Base-by-base conservation (phyloP, 2,113 vertebrate genomes). In the Chinchilla lanigera region DNA sequence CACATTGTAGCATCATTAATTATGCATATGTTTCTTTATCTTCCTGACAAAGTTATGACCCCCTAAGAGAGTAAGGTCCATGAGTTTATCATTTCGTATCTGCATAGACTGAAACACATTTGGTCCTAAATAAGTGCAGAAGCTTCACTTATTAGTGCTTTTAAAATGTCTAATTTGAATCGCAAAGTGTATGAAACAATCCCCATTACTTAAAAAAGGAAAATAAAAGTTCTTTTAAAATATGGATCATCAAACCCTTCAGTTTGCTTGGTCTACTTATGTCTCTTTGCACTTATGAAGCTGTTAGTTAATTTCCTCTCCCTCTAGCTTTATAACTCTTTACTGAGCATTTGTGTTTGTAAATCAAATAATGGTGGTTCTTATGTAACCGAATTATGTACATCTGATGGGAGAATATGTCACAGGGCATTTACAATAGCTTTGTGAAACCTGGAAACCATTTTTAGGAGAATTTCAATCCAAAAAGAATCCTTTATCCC, bases 261-360 rank as follows among this genome's bases (percentile, higher is more conserved):
- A 4, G 47, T 92, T 89, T 54, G 20, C 5, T 85, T 89, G 44
- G 26, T 86, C 16, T 96, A 44, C 60, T 75, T 44, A 85, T 44
- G 19, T 52, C 5, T 28, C 33, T 84, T 90, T 96, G 33, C 14
- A 93, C 84, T 84, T 86, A 94, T 81, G 56, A 75, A 77, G 26
- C 71, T 92, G 88, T 92, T 96, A 67, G 94, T 83, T 89, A 77
- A 41, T 93, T 94, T 86, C 41, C 92, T 95, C 47, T 82, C 69
- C 30, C 38, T 93, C 50, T 67, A 93, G 77, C n/a, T 93, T 87
- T 86, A 71, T 86, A 86, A 84, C 33, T 67, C 65, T 41, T n/a
- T 41, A 63, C 60, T 81, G 67, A 86, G 16, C 63, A 86, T 24
- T 93, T 93, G 14, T 50, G 35, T 81, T 87, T 86, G 85, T 77